Evolutionary conservation across 2,888 invertebrate genomes (phyloP).

Genomic region (Spodoptera picta): DNA sequence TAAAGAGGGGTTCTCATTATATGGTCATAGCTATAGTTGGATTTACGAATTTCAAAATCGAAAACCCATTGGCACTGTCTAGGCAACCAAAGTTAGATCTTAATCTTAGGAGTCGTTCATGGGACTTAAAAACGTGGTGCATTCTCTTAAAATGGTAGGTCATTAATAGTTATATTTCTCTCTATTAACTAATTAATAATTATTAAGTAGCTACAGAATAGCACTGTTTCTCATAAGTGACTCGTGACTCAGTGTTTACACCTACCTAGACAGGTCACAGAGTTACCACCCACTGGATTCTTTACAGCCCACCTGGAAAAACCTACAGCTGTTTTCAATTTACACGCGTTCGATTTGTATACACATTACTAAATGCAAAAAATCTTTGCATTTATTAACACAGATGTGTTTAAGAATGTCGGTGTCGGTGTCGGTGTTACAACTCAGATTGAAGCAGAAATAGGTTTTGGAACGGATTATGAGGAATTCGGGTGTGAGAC

Average conservation of each 20-base stretch:
- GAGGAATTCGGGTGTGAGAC: constrained; percentile 1
- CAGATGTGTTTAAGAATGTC: constrained; percentile 18
- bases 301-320: constrained; percentile 17
- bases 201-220: constrained; percentile 14
- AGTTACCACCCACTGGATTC: constrained; percentile 17
- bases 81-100: too few species aligned
- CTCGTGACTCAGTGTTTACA: constrained; percentile 35
- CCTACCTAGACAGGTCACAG: constrained; percentile 36
- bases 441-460: not conserved
- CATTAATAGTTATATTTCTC: too few species aligned
- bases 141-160: too few species aligned
- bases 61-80: too few species aligned
- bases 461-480: constrained; percentile 7
- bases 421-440: constrained; percentile 7
- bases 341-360: constrained; percentile 4
- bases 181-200: not conserved
- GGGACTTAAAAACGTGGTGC: too few species aligned
- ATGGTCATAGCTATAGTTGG: too few species aligned
- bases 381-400: not conserved
- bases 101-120: too few species aligned
- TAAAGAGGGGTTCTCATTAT: too few species aligned
- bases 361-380: constrained; percentile 10
- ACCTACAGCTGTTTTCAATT: constrained; percentile 25
- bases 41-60: too few species aligned
- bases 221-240: constrained; percentile 1